Percentiles rank a stretch among this genome's conserved stretches.
phyloP scores from a whole-genome alignment of 2,888 invertebrate species.

The Mycalesis mineus region DNA sequence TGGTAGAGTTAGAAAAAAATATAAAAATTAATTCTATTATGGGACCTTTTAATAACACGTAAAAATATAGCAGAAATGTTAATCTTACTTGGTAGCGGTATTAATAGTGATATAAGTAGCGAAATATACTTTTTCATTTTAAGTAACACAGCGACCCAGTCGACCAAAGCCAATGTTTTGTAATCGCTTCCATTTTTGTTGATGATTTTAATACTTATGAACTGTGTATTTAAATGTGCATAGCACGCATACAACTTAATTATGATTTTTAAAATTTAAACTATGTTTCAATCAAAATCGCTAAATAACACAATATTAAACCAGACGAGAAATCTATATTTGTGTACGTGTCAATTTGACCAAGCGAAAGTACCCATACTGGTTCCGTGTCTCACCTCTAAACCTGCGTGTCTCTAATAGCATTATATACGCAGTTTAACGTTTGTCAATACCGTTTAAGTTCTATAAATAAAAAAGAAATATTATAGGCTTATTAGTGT shows the following conservation, averaged over 20 bases:
- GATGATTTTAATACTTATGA: constrained; percentile 33
- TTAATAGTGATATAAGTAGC: neutral
- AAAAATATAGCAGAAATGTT: neutral
- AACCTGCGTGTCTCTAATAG: constrained; percentile 11
- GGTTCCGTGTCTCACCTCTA: constrained; percentile 40
- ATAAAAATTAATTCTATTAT: too few relatives aligned
- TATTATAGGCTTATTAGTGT: neutral
- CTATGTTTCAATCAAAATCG: neutral
- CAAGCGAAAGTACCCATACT: constrained; percentile 72
- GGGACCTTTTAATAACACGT: neutral
- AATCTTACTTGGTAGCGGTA: neutral
- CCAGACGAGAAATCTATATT: constrained; percentile 69
- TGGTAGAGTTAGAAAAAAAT: too few relatives aligned
- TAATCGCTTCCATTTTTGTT: constrained; percentile 29
- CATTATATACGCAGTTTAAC: neutral
- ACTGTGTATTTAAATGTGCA: constrained; percentile 22
- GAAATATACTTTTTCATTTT: neutral
- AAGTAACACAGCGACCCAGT: constrained; percentile 12
- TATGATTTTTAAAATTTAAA: too few relatives aligned
- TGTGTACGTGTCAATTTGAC: constrained; percentile 56
- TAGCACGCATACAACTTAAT: constrained; percentile 24
- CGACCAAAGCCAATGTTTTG: constrained; percentile 24
- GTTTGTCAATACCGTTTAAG: neutral
- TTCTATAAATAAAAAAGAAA: neutral
- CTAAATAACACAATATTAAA: constrained; percentile 21